Evolutionary conservation across 2,888 invertebrate species (phyloP).

Genomic region (Eupithecia exiguata): DNA sequence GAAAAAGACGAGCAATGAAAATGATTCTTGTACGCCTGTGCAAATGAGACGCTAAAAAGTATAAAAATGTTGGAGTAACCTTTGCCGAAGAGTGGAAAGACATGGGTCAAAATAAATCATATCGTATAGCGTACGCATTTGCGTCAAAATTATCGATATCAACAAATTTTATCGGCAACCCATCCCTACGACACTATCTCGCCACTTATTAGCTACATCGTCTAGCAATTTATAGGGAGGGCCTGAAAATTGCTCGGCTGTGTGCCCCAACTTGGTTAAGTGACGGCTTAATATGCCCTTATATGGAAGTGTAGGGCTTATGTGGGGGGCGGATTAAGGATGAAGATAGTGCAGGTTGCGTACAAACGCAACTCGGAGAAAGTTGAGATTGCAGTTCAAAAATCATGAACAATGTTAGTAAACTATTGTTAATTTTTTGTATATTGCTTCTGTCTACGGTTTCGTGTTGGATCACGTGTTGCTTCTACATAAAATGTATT

Average conservation of each 20-base stretch:
- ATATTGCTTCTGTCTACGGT: too few relatives aligned
- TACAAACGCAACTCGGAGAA: background rate
- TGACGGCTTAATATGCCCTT: slow-evolving; percentile 66
- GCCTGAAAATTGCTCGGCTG: slow-evolving; percentile 69
- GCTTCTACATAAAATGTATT: background rate
- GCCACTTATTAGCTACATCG: slow-evolving; percentile 76
- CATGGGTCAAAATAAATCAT: background rate
- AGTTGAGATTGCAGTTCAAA: background rate
- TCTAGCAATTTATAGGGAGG: slow-evolving; percentile 74
- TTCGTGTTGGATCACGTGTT: background rate
- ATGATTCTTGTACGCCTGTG: background rate
- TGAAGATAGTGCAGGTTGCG: background rate
- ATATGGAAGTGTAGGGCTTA: slow-evolving; percentile 42
- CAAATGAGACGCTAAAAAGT: background rate
- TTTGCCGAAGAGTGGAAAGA: background rate
- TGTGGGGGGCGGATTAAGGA: background rate
- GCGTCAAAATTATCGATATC: slow-evolving; percentile 33
- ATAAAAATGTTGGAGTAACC: background rate
- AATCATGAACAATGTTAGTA: background rate
- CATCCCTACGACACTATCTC: slow-evolving; percentile 65
- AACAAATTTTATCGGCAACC: slow-evolving; percentile 45
- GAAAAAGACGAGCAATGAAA: background rate
- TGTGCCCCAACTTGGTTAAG: slow-evolving; percentile 64
- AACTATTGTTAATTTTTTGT: background rate
- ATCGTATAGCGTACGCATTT: background rate